Base-by-base conservation (phyloP, 2,797 vertebrate species). In the Odontamblyopus lacepedii region DNA sequence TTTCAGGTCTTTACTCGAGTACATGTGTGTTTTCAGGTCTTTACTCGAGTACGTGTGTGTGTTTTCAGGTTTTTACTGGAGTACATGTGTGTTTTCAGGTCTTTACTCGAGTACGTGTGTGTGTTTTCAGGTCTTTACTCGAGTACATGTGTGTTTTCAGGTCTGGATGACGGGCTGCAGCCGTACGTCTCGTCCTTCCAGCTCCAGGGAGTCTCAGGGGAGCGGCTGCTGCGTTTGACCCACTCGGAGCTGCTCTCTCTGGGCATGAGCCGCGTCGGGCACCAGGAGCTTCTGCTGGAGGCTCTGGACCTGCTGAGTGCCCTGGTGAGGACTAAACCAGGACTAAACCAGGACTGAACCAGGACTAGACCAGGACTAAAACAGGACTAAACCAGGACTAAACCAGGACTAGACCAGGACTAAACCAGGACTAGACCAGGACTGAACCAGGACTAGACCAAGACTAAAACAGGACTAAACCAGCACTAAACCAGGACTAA, bases 261-360 rank as follows among this genome's bases (percentile, higher is more conserved):
- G 77, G 95, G 95, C 0, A 86, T 98, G 80, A 88, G 92, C 0
- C 91, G 96, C 3, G 95, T 98, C 0, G 97, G 97, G 62, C 97
- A 99, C 84, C 97, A 99, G 90, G 97, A 99, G 79, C 94, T 99
- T 59, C 91, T 98, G 76, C 90, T 98, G 82, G 97, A 98, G 89
- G 96, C 97, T 1, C 94, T 98, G 67, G 97, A 99, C 80, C 95
- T 99, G 75, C 95, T 99, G 44, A 97, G 97, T 69, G 96, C 96
- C 12, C 91, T 98, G 96, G 97, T 98, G n/a, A 64, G 63, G 2
- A 48, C 63, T 44, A 2, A 2, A 64, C 38, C 12, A 3, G 41
- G 38, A 27, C 63, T 65, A 6, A 1, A 64, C n/a, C 11, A 3
- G 63, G 63, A 27, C 41, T 65, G 6, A 0, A 12, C 13, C 63